Percentiles rank a stretch among this genome's conserved stretches.
phyloP scores from a whole-genome alignment of 2,797 vertebrate genomes.

The Sphenodon punctatus region DNA sequence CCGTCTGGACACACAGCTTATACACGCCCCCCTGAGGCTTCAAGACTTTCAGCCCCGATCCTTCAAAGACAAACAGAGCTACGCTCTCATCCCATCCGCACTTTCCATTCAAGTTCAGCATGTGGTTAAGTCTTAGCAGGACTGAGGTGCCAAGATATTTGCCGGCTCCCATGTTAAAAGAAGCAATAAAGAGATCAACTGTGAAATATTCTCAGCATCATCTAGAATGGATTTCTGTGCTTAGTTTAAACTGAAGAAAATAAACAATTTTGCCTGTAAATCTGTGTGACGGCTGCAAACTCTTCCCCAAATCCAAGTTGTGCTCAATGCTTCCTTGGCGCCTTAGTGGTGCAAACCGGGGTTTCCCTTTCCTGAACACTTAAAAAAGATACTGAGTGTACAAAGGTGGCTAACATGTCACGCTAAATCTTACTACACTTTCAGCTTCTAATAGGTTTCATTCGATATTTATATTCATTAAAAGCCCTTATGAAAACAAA shows the following conservation, averaged over 20 bases:
- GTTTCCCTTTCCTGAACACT: not conserved
- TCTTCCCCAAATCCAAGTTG: too few relatives aligned
- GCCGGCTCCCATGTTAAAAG: not conserved
- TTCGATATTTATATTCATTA: not conserved
- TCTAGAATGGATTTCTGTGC: not conserved
- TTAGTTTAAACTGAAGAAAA: not conserved
- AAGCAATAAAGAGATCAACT: not conserved
- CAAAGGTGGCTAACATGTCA: accelerated
- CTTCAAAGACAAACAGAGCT: not conserved
- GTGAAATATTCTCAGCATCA: not conserved
- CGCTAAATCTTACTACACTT: accelerated
- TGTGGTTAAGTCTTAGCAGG: not conserved
- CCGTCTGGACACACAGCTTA: too few relatives aligned
- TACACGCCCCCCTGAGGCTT: too few relatives aligned
- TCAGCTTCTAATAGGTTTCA: accelerated
- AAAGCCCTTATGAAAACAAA: not conserved
- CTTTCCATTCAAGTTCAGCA: not conserved
- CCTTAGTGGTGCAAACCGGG: not conserved
- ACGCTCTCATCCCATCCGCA: accelerated
- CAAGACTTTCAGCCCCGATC: not conserved
- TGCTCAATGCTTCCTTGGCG: not conserved
- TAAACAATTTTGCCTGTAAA: too few relatives aligned
- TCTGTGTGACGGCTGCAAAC: too few relatives aligned
- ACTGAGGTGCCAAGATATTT: not conserved
- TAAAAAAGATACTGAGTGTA: not conserved